A percentile compares a stretch with the other conserved stretches of the same genome.
Evolutionary conservation across 1,140 invertebrate species (phyloP).

Genomic region (Drosophila seguyi): DNA sequence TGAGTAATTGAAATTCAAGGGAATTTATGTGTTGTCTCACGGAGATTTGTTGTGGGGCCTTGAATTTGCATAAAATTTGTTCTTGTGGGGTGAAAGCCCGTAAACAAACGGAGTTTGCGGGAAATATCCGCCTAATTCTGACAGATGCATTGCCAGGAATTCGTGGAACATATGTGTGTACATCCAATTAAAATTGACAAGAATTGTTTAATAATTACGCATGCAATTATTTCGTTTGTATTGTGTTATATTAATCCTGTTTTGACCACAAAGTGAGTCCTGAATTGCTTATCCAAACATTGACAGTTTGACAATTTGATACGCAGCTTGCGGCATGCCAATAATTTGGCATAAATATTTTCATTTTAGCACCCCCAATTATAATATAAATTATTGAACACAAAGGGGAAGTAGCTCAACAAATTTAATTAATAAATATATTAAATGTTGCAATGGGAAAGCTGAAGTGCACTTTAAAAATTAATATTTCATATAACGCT

Average conservation of each 20-base stretch:
- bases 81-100: background rate
- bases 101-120: conserved; percentile 9
- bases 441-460: background rate
- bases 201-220: conserved; percentile 6
- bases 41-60: conserved; percentile 10
- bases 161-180: background rate
- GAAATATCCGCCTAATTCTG: conserved; percentile 4
- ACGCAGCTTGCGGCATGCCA: background rate
- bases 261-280: conserved; percentile 20
- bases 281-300: conserved; percentile 17
- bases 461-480: background rate
- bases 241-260: background rate
- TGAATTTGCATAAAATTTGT: conserved; percentile 23
- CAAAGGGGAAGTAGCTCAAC: background rate
- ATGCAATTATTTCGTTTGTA: background rate
- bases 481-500: no score
- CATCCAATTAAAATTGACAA: conserved; percentile 20
- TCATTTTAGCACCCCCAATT: background rate
- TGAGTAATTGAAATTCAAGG: conserved; percentile 65
- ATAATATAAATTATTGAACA: background rate
- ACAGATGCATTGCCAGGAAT: background rate
- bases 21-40: conserved; percentile 47
- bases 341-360: conserved; percentile 16
- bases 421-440: background rate
- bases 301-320: conserved; percentile 39